A percentile compares a stretch with the other conserved stretches of the same genome.
phyloP scores from a whole-genome alignment of 2,113 vertebrate genomes.

The Lepidothrix coronata region DNA sequence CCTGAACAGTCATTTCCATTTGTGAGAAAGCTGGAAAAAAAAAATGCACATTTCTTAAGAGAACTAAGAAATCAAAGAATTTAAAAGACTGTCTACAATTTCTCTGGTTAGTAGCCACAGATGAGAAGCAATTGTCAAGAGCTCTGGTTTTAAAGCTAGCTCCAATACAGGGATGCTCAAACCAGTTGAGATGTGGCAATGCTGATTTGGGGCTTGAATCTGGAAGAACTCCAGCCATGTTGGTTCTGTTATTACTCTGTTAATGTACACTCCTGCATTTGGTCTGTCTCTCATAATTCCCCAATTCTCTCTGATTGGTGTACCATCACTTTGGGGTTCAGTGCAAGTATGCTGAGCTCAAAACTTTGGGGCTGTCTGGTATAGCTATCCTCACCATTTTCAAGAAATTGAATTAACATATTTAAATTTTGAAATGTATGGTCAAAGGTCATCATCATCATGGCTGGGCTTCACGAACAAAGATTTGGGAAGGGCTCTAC shows the following conservation, averaged over 20 bases:
- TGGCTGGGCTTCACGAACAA: too few relatives aligned
- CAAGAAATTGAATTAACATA: not conserved
- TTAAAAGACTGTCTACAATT: not conserved
- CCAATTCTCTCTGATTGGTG: accelerated
- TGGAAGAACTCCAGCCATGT: not conserved
- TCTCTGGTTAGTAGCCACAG: not conserved
- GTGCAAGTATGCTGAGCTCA: accelerated
- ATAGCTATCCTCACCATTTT: not conserved
- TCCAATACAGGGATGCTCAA: not conserved
- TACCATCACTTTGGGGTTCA: not conserved
- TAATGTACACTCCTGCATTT: not conserved
- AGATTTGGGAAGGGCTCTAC: too few relatives aligned
- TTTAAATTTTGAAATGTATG: not conserved
- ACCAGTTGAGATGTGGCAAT: not conserved
- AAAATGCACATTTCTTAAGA: not conserved
- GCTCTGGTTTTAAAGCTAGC: not conserved
- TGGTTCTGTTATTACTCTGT: not conserved
- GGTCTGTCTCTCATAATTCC: not conserved
- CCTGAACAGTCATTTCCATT: not conserved
- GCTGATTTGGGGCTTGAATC: not conserved
- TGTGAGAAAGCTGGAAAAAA: not conserved
- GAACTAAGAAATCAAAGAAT: not conserved
- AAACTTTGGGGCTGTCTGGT: not conserved
- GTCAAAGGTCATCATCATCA: not conserved
- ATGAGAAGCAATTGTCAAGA: not conserved